Evolutionary conservation across 2,888 invertebrate genomes (phyloP), one percentile per base, ranked within the genome.

Genomic region (Electrophaes corylata): DNA sequence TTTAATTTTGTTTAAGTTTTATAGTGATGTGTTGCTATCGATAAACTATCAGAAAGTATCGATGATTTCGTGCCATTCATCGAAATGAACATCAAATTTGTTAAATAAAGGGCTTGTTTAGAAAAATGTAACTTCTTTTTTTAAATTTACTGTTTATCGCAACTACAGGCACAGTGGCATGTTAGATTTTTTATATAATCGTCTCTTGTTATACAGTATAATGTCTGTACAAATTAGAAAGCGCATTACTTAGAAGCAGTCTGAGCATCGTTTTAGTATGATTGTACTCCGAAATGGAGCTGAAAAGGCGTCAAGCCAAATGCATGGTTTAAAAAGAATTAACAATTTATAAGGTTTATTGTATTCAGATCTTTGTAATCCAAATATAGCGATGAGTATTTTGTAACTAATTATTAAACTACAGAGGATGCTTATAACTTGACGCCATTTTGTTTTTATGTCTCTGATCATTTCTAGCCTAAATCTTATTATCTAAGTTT

Each of bases 171-270:
- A 48, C 47, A 33, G 43, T 41, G 45, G 53, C n/a, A 43, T 47
- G 46, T 43, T 43, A 57, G 52, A 35, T 47, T 47, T 47, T 47
- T 33, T 33, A 23, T 43, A 26, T 35, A 20, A n/a, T 44, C n/a
- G 41, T 56, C 49, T 57, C 53, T 62, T 55, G 51, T 47, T 43
- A 37, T 39, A 20, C 19, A 61, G 31, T 49, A 60, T 20, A 62
- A 62, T 4, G 14, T 12, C 60, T 57, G 4, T 46, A 63, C 58
- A 64, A 71, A 65, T 69, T 76, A 70, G 57, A 73, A 76, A 77
- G 78, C 79, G 73, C 67, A 63, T 67, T 52, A 61, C 64, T 54
- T 65, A 69, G 52, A 81, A 79, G 79, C 81, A 66, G 56, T 71
- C 60, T 68, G 73, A 75, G 76, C 71, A 63, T 65, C 62, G 54